These are phyloP conservation scores for Schizothorax lantsangensis DNA, from an alignment of 2,797 vertebrate genomes.

Conservation along the genomic window DNA sequence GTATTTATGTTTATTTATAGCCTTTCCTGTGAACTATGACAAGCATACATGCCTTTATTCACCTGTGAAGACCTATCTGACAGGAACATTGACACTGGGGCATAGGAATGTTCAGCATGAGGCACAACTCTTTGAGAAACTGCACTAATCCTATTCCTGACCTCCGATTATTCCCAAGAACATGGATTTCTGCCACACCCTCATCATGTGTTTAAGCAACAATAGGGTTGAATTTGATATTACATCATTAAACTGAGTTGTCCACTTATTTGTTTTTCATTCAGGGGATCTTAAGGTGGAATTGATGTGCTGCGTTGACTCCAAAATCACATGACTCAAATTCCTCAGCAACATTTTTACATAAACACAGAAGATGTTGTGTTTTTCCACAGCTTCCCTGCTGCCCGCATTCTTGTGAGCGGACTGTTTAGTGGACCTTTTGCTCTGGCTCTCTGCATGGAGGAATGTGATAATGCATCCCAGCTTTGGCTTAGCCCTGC, in stretches of 20 bases:
- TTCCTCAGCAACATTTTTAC: constrained; percentile 34
- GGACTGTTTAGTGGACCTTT: constrained; percentile 52
- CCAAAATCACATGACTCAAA: constrained; percentile 12
- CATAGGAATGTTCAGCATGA: neutral
- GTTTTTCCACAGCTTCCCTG: constrained; percentile 51
- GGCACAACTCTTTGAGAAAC: constrained; percentile 36
- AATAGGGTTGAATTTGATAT: constrained; percentile 21
- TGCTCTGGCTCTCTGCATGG: constrained; percentile 52
- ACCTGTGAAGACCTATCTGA: constrained; percentile 1
- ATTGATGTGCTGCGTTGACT: neutral
- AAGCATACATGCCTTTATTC: constrained; percentile 4
- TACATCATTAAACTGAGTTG: constrained; percentile 36
- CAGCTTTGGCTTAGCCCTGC: constrained; percentile 56
- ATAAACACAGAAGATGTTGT: constrained; percentile 40
- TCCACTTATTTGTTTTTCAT: constrained; percentile 5
- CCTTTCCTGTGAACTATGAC: neutral
- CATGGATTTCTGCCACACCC: neutral
- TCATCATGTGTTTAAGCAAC: neutral
- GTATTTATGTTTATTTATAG: constrained; percentile 30
- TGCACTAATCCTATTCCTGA: constrained; percentile 17
- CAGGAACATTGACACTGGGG: neutral
- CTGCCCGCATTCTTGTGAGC: constrained; percentile 39
- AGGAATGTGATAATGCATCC: constrained; percentile 59
- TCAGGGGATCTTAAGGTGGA: constrained; percentile 12
- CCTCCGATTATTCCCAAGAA: constrained; percentile 21